Percentiles rank a stretch among this genome's conserved stretches.
Conservation (phyloP, 1,140 invertebrate species). For the Polyergus mexicanus region DNA sequence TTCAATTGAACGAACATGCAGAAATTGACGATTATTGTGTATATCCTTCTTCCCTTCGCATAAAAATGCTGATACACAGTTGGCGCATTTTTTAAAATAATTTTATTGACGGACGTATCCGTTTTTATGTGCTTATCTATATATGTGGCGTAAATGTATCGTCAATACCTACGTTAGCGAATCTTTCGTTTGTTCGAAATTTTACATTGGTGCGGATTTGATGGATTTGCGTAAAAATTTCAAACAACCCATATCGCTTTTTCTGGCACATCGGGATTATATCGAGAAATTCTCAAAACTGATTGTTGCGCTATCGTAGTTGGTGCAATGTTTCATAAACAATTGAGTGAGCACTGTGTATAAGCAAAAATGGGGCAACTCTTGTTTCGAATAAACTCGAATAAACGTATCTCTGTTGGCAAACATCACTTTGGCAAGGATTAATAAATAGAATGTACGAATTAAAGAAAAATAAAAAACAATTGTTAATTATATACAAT, state of each 20-base stretch:
- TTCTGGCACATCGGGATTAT: slow-evolving; percentile 50
- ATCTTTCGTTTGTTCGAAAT: slow-evolving; percentile 32
- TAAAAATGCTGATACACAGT: slow-evolving; percentile 34
- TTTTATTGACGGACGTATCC: slow-evolving; percentile 39
- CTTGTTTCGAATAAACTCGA: slow-evolving; percentile 6
- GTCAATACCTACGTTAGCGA: slow-evolving; percentile 20
- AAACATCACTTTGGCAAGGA: neutral
- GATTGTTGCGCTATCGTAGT: slow-evolving; percentile 47
- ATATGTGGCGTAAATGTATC: neutral
- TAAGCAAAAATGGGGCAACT: slow-evolving; percentile 3
- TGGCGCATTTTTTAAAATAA: slow-evolving; percentile 47
- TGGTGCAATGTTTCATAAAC: slow-evolving; percentile 48
- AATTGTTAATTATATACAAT: neutral
- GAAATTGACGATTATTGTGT: slow-evolving; percentile 44
- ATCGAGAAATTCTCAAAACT: slow-evolving; percentile 56
- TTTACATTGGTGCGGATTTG: slow-evolving; percentile 36
- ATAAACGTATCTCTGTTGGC: slow-evolving; percentile 21
- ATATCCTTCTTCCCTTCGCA: neutral
- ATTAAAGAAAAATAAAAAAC: neutral
- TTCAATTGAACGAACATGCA: slow-evolving; percentile 50
- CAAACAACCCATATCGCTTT: slow-evolving; percentile 50
- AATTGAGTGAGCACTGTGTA: slow-evolving; percentile 24
- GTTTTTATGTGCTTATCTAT: slow-evolving; percentile 17
- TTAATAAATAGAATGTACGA: slow-evolving; percentile 4
- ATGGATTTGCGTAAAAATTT: slow-evolving; percentile 59